Evolutionary conservation across 2,888 invertebrate genomes (phyloP).

Genomic region (Junonia oenone): DNA sequence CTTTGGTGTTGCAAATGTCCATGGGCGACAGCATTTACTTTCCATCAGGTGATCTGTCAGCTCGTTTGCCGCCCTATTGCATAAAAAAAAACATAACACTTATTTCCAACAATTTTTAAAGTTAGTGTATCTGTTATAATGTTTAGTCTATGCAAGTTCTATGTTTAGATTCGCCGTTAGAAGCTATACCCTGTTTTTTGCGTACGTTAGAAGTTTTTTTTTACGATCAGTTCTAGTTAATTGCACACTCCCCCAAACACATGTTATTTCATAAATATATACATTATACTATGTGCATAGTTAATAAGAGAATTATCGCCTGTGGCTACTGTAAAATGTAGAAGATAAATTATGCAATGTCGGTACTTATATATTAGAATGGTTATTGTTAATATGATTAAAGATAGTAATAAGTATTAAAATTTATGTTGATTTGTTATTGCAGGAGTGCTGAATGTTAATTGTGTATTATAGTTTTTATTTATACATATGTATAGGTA

Average conservation of each 20-base stretch:
- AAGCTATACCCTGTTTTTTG: conserved; percentile 40
- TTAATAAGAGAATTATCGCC: neutral
- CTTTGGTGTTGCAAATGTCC: too few species aligned
- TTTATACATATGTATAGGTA: too few species aligned
- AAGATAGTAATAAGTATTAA: too few species aligned
- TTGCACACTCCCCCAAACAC: conserved; percentile 25
- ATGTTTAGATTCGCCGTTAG: conserved; percentile 47
- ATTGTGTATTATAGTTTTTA: too few species aligned
- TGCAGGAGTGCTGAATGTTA: too few species aligned
- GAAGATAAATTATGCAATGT: neutral
- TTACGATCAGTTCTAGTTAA: conserved; percentile 29
- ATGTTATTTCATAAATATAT: conserved; percentile 19
- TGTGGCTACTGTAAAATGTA: neutral
- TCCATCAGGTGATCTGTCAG: too few species aligned
- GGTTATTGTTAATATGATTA: too few species aligned
- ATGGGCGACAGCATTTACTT: too few species aligned
- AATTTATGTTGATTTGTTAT: too few species aligned
- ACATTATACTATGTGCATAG: neutral
- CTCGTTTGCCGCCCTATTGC: too few species aligned
- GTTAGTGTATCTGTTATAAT: neutral
- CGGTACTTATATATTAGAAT: too few species aligned
- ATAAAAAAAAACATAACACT: too few species aligned
- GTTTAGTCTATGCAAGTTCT: conserved; percentile 39
- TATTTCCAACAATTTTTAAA: neutral
- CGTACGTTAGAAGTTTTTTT: conserved; percentile 38